Evolutionary conservation across 2,113 vertebrate genomes (phyloP).

Genomic region (Ctenomys sociabilis): DNA sequence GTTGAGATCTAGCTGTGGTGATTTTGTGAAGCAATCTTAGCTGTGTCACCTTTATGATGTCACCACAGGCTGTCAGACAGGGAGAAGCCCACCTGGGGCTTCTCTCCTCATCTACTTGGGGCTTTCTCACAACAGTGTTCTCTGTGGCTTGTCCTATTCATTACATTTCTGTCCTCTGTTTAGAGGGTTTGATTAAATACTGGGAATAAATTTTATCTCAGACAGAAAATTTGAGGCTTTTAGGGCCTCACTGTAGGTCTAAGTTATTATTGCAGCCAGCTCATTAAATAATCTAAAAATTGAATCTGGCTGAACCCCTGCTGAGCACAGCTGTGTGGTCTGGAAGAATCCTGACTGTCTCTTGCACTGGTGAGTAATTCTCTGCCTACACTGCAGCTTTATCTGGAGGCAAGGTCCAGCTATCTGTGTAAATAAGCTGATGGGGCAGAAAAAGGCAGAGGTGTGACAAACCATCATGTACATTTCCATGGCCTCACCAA

Average conservation of each 20-base stretch:
- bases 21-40: not conserved
- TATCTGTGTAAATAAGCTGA: slow-evolving; percentile 41
- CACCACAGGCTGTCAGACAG: not conserved
- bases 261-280: slow-evolving; percentile 77
- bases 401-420: not conserved
- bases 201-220: not conserved
- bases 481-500: not conserved
- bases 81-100: not conserved
- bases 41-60: not conserved
- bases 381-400: slow-evolving; percentile 47
- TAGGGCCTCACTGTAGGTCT: slow-evolving; percentile 33
- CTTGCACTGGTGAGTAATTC: slow-evolving; percentile 51
- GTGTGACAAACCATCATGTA: not conserved
- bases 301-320: slow-evolving; percentile 77
- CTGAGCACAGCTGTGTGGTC: slow-evolving; percentile 61
- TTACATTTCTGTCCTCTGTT: slow-evolving; percentile 47
- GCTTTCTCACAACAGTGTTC: not conserved
- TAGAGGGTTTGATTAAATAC: slow-evolving; percentile 47
- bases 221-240: slow-evolving; percentile 54
- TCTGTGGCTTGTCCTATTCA: slow-evolving; percentile 49
- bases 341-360: slow-evolving; percentile 68
- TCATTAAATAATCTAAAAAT: slow-evolving; percentile 76
- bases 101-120: slow-evolving; percentile 14
- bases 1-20: not conserved
- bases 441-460: not conserved